Conservation (phyloP, 2,797 vertebrate genomes). For the Oryzias dopingdopingensis region DNA sequence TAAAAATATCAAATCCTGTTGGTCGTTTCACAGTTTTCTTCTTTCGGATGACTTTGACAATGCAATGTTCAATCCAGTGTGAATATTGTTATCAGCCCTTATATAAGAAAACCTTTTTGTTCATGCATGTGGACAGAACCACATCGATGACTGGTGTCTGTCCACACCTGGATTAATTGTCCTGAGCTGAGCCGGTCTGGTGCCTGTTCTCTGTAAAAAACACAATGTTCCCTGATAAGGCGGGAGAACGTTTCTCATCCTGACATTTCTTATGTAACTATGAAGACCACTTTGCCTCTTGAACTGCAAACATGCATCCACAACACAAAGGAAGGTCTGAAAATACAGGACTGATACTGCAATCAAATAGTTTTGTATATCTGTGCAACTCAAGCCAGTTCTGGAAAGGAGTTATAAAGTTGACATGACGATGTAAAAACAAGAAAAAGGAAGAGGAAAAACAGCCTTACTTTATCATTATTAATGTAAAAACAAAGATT, state of each 20-base stretch:
- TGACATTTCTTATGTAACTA: constrained; percentile 41
- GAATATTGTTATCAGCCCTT: neutral
- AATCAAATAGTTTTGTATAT: no score
- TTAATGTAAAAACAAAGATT: neutral
- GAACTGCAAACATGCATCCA: neutral
- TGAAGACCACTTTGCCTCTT: constrained; percentile 24
- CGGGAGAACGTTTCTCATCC: constrained; percentile 37
- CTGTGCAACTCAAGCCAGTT: no score
- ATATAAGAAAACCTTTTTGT: neutral
- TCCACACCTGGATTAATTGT: constrained; percentile 11
- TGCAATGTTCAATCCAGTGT: neutral
- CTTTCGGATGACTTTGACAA: neutral
- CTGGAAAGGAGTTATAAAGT: neutral
- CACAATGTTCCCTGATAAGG: constrained; percentile 45
- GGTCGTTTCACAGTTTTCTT: neutral
- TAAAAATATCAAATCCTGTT: no score
- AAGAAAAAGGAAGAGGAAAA: neutral
- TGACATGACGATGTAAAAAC: neutral
- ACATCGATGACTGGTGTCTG: neutral
- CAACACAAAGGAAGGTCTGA: neutral
- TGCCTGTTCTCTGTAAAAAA: constrained; percentile 33
- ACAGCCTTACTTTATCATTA: neutral
- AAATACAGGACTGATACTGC: neutral
- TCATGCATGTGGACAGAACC: neutral
- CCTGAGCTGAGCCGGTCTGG: constrained; percentile 27